Percentiles rank a stretch among this genome's conserved stretches.
phyloP scores from a whole-genome alignment of 2,113 vertebrate genomes.

The cat (Felis catus) region F.catus_Fca126_mat1.0 CM031424.1:67974501-67975000 shows the following conservation, averaged over 20 bases:
- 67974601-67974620: conserved; percentile 98
- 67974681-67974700: conserved; percentile 96
- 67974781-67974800: conserved; percentile 91
- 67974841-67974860: conserved; percentile 88
- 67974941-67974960: conserved; percentile 78
- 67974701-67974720: conserved; percentile 97
- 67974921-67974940: conserved; percentile 46
- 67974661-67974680: conserved; percentile 98
- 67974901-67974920: conserved; percentile 84
- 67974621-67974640: conserved; percentile 97
- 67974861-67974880: conserved; percentile 91
- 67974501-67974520: conserved; percentile 90
- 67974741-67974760: conserved; percentile 92
- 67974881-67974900: conserved; percentile 89
- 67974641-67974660: conserved; percentile 98
- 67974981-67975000: conserved; percentile 83
- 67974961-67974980: conserved; percentile 72
- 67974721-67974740: conserved; percentile 98
- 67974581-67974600: conserved; percentile 97
- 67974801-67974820: conserved; percentile 92
- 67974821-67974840: conserved; percentile 87
- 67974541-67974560: conserved; percentile 94
- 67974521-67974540: conserved; percentile 91
- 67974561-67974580: conserved; percentile 96
- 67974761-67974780: conserved; percentile 95